These are phyloP conservation scores for Thunnus albacares DNA, from an alignment of 2,797 vertebrate species.

Conservation along the genomic window DNA sequence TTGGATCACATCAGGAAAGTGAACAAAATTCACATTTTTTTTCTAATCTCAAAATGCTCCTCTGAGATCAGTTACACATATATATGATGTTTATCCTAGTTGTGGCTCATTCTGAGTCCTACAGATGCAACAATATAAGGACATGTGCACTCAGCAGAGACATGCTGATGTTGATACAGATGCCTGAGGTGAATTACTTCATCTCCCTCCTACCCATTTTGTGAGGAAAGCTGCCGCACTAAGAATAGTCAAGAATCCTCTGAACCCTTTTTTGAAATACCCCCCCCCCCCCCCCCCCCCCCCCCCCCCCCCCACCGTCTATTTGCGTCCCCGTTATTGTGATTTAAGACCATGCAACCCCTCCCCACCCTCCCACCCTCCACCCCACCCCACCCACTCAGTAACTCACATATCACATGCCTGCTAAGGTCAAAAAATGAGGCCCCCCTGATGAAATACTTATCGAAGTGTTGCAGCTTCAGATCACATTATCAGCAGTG, in stretches of 20 bases:
- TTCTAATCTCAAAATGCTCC: not conserved
- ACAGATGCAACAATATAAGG: constrained; percentile 10
- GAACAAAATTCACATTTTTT: not conserved
- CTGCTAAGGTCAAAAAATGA: constrained; percentile 33
- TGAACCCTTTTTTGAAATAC: constrained; percentile 19
- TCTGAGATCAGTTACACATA: not conserved
- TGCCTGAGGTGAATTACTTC: constrained; percentile 54
- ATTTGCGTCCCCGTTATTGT: constrained; percentile 58
- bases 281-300: constrained; percentile 7
- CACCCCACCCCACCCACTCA: not conserved
- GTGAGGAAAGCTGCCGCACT: constrained; percentile 29
- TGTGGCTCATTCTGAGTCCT: not conserved
- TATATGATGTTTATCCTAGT: constrained; percentile 10
- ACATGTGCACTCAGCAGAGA: constrained; percentile 18
- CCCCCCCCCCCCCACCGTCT: constrained; percentile 41
- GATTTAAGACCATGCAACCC: constrained; percentile 40
- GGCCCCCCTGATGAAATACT: not conserved
- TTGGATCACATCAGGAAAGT: not conserved
- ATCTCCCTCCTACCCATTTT: constrained; percentile 36
- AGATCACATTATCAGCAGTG: not conserved
- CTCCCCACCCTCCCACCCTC: not conserved
- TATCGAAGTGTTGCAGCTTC: not conserved
- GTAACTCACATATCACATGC: not conserved
- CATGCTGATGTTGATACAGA: constrained; percentile 41
- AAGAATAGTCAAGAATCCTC: constrained; percentile 68